A percentile compares a stretch with the other conserved stretches of the same genome.
Conservation (phyloP, 2,888 invertebrate species). For the Tineola bisselliella region DNA sequence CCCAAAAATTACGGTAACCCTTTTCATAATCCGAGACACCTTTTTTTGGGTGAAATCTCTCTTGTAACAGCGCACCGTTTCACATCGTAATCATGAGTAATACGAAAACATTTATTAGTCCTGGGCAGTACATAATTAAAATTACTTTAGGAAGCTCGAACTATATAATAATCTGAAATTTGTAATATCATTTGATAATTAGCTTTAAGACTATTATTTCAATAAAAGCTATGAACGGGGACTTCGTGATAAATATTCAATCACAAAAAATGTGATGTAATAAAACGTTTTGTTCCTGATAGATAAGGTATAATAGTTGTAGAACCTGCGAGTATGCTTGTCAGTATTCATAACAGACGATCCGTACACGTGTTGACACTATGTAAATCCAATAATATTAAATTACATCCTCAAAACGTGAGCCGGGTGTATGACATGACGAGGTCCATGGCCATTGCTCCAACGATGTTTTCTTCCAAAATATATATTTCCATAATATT, state of each 20-base stretch:
- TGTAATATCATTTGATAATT: neutral
- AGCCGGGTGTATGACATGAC: conserved; percentile 18
- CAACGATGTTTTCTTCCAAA: neutral
- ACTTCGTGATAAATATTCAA: neutral
- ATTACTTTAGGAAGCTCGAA: neutral
- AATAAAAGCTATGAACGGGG: too few relatives aligned
- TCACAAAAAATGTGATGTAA: neutral
- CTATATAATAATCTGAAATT: neutral
- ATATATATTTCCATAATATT: neutral
- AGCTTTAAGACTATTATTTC: too few relatives aligned
- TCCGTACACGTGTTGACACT: conserved; percentile 34
- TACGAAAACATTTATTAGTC: neutral
- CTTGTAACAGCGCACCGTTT: neutral
- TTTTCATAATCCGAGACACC: neutral
- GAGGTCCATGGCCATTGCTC: neutral
- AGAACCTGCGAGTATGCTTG: conserved; percentile 16
- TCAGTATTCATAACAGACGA: conserved; percentile 34
- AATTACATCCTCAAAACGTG: conserved; percentile 29
- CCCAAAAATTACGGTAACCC: neutral
- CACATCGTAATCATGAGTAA: conserved; percentile 4
- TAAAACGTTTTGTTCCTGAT: neutral
- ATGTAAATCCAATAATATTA: conserved; percentile 35
- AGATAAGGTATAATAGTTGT: neutral
- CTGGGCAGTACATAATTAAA: neutral
- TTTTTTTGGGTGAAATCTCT: neutral